Evolutionary conservation across 2,113 vertebrate species (phyloP).

Genomic region (Corynorhinus townsendii): DNA sequence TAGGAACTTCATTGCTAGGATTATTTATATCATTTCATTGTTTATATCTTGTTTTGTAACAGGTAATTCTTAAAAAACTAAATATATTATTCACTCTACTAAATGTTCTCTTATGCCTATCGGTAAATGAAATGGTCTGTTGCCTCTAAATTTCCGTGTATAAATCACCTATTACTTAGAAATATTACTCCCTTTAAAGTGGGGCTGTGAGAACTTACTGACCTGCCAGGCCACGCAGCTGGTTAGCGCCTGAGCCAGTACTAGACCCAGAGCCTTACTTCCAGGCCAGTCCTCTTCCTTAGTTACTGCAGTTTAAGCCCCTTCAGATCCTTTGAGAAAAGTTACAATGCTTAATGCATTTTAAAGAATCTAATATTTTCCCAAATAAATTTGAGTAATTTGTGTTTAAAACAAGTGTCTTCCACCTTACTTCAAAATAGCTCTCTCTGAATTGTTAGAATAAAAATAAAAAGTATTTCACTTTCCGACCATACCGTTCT

Average conservation of each 20-base stretch:
- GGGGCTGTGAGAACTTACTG: background rate
- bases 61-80: background rate
- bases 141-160: background rate
- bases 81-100: background rate
- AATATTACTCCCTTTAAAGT: background rate
- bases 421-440: background rate
- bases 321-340: background rate
- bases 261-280: background rate
- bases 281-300: background rate
- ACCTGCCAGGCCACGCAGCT: background rate
- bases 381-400: background rate
- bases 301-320: background rate
- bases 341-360: background rate
- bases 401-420: background rate
- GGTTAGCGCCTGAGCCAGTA: background rate
- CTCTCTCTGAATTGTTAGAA: background rate
- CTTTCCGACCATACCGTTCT: slow-evolving; percentile 5
- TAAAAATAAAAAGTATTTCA: background rate
- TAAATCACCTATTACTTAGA: background rate
- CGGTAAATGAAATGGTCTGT: background rate
- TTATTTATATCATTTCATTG: no score
- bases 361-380: background rate
- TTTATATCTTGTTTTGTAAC: background rate
- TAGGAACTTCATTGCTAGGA: background rate
- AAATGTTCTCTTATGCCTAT: background rate